A percentile compares a stretch with the other conserved stretches of the same genome.
phyloP scores from a whole-genome alignment of 2,797 vertebrate species.

The Hippocampus kuda region DNA sequence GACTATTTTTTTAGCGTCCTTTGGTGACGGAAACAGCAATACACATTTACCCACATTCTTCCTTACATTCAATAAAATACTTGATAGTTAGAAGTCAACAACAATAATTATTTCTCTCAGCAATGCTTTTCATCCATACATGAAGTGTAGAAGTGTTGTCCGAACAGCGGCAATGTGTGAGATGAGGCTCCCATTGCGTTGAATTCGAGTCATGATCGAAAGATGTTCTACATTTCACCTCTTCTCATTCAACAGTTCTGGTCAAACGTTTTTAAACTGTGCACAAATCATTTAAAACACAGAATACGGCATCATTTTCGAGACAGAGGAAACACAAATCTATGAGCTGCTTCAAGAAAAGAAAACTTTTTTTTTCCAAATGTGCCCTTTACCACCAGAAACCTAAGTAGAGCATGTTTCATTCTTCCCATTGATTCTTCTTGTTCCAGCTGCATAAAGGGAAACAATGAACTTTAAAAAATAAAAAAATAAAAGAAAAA shows the following conservation, averaged over 20 bases:
- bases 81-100: not conserved
- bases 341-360: not conserved
- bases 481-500: too few species aligned
- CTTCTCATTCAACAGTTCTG: slow-evolving; percentile 13
- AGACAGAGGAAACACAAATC: not conserved
- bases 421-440: not conserved
- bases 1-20: not conserved
- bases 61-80: not conserved
- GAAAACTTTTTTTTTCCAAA: not conserved
- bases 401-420: too few species aligned
- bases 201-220: not conserved
- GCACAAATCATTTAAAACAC: slow-evolving; percentile 45
- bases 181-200: not conserved
- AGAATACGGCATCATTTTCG: slow-evolving; percentile 17
- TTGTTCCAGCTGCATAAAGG: not conserved
- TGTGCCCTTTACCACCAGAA: not conserved
- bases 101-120: not conserved
- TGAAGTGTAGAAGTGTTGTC: not conserved
- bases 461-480: not conserved
- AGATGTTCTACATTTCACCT: not conserved
- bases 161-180: not conserved
- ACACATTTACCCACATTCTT: not conserved
- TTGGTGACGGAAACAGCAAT: not conserved
- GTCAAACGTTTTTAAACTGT: slow-evolving; percentile 19
- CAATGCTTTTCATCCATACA: not conserved